phyloP scores from a whole-genome alignment of 37 sponge, comb jelly and placozoan species.

The Diacarnus erythraeanus region DNA sequence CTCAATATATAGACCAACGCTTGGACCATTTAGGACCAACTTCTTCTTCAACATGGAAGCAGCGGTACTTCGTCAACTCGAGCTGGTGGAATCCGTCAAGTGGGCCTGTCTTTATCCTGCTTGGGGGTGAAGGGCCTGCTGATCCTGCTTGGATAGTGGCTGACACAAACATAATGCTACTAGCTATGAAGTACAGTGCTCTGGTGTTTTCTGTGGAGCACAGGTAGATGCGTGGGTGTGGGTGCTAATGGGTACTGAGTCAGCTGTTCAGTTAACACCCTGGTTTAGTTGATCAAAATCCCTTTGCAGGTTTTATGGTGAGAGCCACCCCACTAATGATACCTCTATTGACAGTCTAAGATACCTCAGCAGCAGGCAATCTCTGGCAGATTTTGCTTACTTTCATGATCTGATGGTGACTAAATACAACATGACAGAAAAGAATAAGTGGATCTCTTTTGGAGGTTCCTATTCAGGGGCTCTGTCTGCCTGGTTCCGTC shows the following conservation, averaged over 20 bases:
- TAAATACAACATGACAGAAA: constrained; percentile 50
- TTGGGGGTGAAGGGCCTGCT: constrained; percentile 85
- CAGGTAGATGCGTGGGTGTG: constrained; percentile 41
- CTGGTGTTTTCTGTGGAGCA: constrained; percentile 66
- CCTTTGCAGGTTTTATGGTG: constrained; percentile 76
- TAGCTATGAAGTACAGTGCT: constrained; percentile 70
- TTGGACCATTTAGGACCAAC: constrained; percentile 73
- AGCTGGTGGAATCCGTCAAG: constrained; percentile 38
- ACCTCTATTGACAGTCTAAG: constrained; percentile 34
- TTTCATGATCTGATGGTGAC: constrained; percentile 43
- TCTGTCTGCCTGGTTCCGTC: constrained; percentile 81
- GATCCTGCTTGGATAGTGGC: constrained; percentile 67
- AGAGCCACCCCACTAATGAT: constrained; percentile 78
- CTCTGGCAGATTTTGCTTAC: constrained; percentile 76
- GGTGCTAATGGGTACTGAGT: background rate
- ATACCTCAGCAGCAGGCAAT: constrained; percentile 85
- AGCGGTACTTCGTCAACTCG: constrained; percentile 85
- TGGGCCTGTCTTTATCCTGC: constrained; percentile 89
- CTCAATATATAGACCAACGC: constrained; percentile 64
- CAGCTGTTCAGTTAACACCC: background rate
- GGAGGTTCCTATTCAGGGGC: constrained; percentile 90
- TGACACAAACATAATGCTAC: constrained; percentile 63
- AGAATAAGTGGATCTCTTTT: constrained; percentile 77
- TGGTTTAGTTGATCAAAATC: background rate
- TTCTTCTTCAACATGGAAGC: constrained; percentile 54